Evolutionary conservation across 2,888 invertebrate genomes (phyloP), one percentile per base, ranked within the genome.

Genomic region (Cryptus viduatorius): DNA sequence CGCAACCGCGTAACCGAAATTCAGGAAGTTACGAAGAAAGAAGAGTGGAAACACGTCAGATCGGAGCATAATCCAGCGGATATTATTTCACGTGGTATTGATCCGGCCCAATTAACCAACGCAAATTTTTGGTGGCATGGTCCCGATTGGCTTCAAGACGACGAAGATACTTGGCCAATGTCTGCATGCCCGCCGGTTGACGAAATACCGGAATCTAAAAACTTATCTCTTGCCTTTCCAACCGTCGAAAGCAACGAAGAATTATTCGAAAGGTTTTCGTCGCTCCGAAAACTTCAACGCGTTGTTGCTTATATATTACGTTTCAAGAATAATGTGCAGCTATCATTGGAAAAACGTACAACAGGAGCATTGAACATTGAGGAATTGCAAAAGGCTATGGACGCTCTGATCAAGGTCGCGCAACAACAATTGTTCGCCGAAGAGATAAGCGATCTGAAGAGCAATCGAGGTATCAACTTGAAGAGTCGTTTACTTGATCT

Each of bases 51-150:
- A 5, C 76, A 76, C 31, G 64, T 76, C 2, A 7, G 29, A 16
- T 59, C 61, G 3, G 19, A 19, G 3, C 16, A 19, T 24, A 76
- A 76, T 24, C 76, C 76, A 3, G 69, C 53, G 8, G 53, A 53
- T 16, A n/a, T 53, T 16, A 53, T 53, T 8, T 53, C 53, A 7
- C n/a, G 53, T 3, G 48, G 46, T 3, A 16, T 29, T 1, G 14
- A 46, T 4, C 46, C 69, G 3, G 24, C 19, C 7, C 14, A 29
- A 37, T 37, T 83, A 7, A 19, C 46, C 12, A 16, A 19, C n/a
- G 50, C 24, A 7, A 19, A 73, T 14, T n/a, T 75, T 4, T 83
- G 83, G 73, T 83, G 79, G 83, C 73, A 75, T 24, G 79, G 73
- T 3, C 82, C 78, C 46, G 24, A n/a, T 1, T 83, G 37, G 50